A percentile compares a stretch with the other conserved stretches of the same genome.
These are phyloP conservation scores for Astyanax mexicanus DNA, from an alignment of 2,797 vertebrate genomes.

Conservation along the genomic window DNA sequence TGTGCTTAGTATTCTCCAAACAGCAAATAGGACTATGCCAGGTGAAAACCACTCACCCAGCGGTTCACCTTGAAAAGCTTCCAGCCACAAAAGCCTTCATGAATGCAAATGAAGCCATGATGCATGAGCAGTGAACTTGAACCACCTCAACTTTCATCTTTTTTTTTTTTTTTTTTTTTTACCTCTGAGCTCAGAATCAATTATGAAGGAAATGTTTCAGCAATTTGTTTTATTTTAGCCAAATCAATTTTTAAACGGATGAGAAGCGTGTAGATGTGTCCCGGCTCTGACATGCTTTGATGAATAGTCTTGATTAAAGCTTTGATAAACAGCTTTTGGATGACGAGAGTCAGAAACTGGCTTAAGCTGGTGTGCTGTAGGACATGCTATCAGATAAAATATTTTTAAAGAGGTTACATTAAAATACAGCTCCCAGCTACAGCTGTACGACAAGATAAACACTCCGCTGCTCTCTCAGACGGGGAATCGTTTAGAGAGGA, in stretches of 20 bases:
- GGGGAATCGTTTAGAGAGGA: too few relatives aligned
- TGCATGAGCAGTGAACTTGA: not conserved
- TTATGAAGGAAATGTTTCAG: not conserved
- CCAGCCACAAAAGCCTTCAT: not conserved
- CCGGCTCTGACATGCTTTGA: not conserved
- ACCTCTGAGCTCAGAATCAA: not conserved
- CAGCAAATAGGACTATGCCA: too few relatives aligned
- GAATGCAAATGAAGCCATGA: not conserved
- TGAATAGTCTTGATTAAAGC: not conserved
- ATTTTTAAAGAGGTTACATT: too few relatives aligned
- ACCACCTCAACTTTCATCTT: not conserved
- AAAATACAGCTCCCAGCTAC: too few relatives aligned
- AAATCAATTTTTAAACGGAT: not conserved
- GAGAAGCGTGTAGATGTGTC: not conserved
- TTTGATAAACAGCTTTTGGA: not conserved
- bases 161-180: not conserved
- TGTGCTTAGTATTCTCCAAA: not conserved
- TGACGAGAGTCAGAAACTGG: too few relatives aligned
- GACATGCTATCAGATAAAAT: too few relatives aligned
- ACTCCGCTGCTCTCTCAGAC: too few relatives aligned
- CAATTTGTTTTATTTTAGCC: too few relatives aligned
- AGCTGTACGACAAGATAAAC: too few relatives aligned
- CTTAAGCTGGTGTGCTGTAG: too few relatives aligned
- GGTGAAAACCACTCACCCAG: not conserved
- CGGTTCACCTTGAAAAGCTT: not conserved